Base-by-base conservation (phyloP, 1,140 invertebrate genomes). In the Ephestia elutella region DNA sequence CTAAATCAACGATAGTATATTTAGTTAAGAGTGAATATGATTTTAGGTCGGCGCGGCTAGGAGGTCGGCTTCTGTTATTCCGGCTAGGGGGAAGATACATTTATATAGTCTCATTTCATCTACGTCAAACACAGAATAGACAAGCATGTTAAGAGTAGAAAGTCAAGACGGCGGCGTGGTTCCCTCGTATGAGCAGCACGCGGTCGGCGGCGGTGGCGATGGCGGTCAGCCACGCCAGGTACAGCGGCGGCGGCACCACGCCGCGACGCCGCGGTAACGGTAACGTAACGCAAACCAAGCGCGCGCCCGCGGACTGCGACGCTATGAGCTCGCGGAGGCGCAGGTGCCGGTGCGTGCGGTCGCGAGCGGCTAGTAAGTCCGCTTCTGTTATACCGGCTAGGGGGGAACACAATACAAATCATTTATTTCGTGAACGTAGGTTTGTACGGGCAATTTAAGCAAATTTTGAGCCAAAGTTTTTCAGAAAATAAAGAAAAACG, bases 131-230 rank as follows among this genome's bases (percentile, higher is more conserved):
- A 32, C 11, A 44, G 32, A 35, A 35, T 15, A n/a, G 15, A 44
- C 7, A 10, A 44, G 38, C n/a, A n/a, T 18, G 30, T 57, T 78
- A 99, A 44, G 97, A 98, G 89, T 99, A 99, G 91, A 98, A 99
- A 44, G 98, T 99, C 57, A 99, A 91, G 32, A 99, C 97, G 68
- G 96, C 97, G 8, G 94, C 95, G 85, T 99, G 97, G 87, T 99
- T 99, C 63, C 98, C 98, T 71, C 97, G 91, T 51, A 99, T 93
- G 49, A 99, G 92, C 58, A 99, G 67, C 32, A 78, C 73, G 13
- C 72, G 59, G 15, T 73, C 74, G 10, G 73, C 75, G 88, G 86
- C 97, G 94, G 13, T 96, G 95, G 62, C 97, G n/a, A 99, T 89
- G 1, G 94, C 92, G 83, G 98, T 96, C 63, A 99, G 82, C 97